A percentile compares a stretch with the other conserved stretches of the same genome.
These are phyloP conservation scores for Eolophus roseicapilla DNA, from an alignment of 2,113 vertebrate genomes.

Conservation along the genomic window DNA sequence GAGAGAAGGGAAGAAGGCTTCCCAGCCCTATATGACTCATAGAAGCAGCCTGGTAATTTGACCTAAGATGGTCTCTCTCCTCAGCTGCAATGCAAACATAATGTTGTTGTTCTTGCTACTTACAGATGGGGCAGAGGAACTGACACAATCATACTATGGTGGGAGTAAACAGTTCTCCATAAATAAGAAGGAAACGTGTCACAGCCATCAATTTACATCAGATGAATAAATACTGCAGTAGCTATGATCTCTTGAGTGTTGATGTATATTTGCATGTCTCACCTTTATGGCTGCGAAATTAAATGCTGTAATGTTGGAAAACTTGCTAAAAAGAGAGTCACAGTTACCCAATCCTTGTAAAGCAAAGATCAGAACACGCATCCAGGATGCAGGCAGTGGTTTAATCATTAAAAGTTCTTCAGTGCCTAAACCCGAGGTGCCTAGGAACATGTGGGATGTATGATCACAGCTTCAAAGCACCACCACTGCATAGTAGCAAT, in stretches of 20 bases:
- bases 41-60: neutral
- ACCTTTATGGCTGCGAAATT: neutral
- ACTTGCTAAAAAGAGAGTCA: neutral
- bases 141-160: neutral
- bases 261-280: neutral
- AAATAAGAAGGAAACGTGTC: neutral
- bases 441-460: neutral
- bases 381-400: neutral
- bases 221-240: neutral
- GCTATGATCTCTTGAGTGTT: neutral
- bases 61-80: neutral
- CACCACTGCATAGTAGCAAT: slow-evolving; percentile 1
- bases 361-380: neutral
- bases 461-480: slow-evolving; percentile 14
- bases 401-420: neutral
- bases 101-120: neutral
- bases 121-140: neutral
- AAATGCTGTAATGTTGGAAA: neutral
- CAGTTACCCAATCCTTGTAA: neutral
- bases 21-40: neutral
- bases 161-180: neutral
- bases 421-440: neutral
- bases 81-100: neutral
- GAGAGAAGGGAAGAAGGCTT: neutral
- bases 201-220: neutral